Evolutionary conservation across 2,797 vertebrate species (phyloP).

Genomic region (Morus bassanus): DNA sequence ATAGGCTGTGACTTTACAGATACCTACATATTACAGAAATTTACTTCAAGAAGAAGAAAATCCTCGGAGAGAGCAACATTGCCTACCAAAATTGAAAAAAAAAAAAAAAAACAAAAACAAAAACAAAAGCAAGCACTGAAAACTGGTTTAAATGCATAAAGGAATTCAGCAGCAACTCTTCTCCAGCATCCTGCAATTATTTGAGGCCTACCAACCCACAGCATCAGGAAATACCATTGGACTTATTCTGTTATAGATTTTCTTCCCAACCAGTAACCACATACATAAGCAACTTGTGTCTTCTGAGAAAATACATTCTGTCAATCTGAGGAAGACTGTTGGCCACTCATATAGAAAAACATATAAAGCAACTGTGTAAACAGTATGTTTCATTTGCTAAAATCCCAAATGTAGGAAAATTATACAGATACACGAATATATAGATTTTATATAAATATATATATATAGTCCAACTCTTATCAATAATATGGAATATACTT

Average conservation of each 20-base stretch:
- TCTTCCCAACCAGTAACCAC: conserved; percentile 55
- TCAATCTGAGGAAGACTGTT: conserved; percentile 60
- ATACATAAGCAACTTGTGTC: conserved; percentile 46
- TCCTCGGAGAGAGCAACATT: conserved; percentile 42
- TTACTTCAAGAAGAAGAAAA: conserved; percentile 55
- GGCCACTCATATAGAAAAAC: conserved; percentile 58
- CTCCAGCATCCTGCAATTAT: conserved; percentile 28
- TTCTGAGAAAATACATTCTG: conserved; percentile 52
- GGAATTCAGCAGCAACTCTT: conserved; percentile 53
- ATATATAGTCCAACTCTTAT: conserved; percentile 79
- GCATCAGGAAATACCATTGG: conserved; percentile 44
- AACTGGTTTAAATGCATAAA: conserved; percentile 46
- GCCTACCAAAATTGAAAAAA: conserved; percentile 9
- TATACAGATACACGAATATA: conserved; percentile 73
- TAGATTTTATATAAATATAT: conserved; percentile 76
- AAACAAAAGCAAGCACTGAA: conserved; percentile 66
- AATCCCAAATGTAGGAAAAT: conserved; percentile 74
- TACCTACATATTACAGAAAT: conserved; percentile 24
- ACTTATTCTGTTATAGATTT: conserved; percentile 63
- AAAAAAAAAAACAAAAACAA: too few species aligned
- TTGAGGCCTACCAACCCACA: conserved; percentile 52
- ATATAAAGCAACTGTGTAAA: conserved; percentile 63
- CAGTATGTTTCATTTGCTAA: conserved; percentile 72
- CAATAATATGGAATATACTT: conserved; percentile 83
- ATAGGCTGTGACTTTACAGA: conserved; percentile 50